These are phyloP conservation scores for Notarius quadriscutis DNA, from an alignment of 2,113 vertebrate genomes.

Conservation along the genomic window DNA sequence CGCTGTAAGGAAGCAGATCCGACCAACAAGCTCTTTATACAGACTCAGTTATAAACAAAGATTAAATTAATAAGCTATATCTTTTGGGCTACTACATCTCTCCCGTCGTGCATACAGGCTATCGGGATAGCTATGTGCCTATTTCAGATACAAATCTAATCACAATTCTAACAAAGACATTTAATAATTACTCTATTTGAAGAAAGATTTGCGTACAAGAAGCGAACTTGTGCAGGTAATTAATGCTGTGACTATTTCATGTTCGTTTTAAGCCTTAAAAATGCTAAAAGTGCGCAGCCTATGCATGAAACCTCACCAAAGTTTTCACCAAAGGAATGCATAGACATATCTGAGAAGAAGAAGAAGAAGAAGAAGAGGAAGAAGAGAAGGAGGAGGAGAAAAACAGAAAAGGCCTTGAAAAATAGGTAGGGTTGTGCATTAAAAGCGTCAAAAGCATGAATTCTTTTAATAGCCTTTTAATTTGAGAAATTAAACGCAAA, in stretches of 20 bases:
- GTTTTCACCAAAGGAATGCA: background rate
- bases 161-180: background rate
- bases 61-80: too few relatives aligned
- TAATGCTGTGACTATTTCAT: background rate
- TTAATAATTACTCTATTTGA: background rate
- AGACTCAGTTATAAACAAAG: background rate
- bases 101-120: background rate
- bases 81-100: too few relatives aligned
- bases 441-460: too few relatives aligned
- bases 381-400: background rate
- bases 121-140: background rate
- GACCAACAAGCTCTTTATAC: background rate
- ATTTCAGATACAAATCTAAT: background rate
- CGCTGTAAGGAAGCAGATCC: too few relatives aligned
- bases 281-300: background rate
- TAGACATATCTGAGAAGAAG: background rate
- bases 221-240: background rate
- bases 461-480: background rate
- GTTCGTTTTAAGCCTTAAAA: background rate
- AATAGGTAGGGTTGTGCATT: background rate
- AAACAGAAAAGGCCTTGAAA: background rate
- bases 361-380: background rate
- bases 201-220: background rate
- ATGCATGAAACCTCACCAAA: background rate
- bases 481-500: background rate